Evolutionary conservation across 2,797 vertebrate species (phyloP).

Genomic region (Psittacula derbiana): DNA sequence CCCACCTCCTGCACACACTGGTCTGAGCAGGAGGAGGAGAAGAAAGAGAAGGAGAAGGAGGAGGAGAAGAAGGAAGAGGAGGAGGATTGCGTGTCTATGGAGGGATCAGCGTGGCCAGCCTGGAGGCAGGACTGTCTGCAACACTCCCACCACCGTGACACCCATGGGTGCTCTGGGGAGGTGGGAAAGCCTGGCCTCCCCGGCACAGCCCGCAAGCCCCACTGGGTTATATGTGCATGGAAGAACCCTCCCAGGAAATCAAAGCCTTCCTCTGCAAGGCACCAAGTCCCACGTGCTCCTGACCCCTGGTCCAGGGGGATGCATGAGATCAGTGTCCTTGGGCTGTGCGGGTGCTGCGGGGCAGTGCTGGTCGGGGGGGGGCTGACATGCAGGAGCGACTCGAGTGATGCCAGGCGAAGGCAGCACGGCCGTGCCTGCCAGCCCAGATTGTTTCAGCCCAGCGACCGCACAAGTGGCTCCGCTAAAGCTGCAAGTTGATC

Average conservation of each 20-base stretch:
- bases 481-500: conserved; percentile 76
- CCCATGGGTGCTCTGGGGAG: background rate
- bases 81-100: background rate
- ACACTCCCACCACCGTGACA: rapidly evolving
- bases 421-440: background rate
- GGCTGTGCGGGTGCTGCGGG: background rate
- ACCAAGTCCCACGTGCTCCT: rapidly evolving
- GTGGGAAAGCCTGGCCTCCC: background rate
- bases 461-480: conserved; percentile 67
- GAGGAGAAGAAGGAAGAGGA: background rate
- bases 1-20: background rate
- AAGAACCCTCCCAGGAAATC: background rate
- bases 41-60: background rate
- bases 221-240: rapidly evolving
- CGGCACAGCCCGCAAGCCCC: rapidly evolving
- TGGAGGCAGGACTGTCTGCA: background rate
- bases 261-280: background rate
- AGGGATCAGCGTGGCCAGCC: background rate
- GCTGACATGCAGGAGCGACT: background rate
- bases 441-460: conserved; percentile 56
- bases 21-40: background rate
- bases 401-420: background rate
- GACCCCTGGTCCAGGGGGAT: background rate
- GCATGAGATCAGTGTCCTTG: rapidly evolving
- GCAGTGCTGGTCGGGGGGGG: background rate